These are phyloP conservation scores for Hypanus sabinus DNA, from an alignment of 2,113 vertebrate genomes.

Conservation along the genomic window DNA sequence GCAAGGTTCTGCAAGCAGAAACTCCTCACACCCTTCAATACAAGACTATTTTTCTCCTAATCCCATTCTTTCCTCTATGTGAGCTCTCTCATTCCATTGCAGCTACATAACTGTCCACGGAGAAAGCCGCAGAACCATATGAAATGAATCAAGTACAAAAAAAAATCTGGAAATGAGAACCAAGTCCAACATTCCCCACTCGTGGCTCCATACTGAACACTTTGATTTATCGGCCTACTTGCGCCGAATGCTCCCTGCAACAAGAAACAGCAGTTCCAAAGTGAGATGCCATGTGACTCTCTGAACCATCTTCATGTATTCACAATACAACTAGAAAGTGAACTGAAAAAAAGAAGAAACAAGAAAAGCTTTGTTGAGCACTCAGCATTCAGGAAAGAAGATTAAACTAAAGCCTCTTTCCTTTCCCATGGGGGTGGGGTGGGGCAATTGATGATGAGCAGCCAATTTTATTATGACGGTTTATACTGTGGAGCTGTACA, in stretches of 20 bases:
- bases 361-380: neutral
- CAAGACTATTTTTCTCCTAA: neutral
- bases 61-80: neutral
- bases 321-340: neutral
- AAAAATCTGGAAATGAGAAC: conserved; percentile 5
- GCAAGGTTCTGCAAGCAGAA: neutral
- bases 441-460: neutral
- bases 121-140: neutral
- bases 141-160: conserved; percentile 13
- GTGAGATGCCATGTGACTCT: neutral
- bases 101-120: conserved; percentile 5
- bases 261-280: neutral
- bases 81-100: conserved; percentile 23
- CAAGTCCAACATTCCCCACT: neutral
- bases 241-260: neutral
- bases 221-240: conserved; percentile 23
- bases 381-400: neutral
- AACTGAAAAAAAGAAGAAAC: neutral
- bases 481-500: neutral
- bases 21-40: neutral
- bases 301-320: conserved; percentile 18
- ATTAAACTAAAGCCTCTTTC: neutral
- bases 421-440: too few species aligned
- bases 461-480: neutral
- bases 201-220: neutral